Base-by-base conservation (phyloP, 1,140 invertebrate genomes). In the Anoplophora glabripennis region DNA sequence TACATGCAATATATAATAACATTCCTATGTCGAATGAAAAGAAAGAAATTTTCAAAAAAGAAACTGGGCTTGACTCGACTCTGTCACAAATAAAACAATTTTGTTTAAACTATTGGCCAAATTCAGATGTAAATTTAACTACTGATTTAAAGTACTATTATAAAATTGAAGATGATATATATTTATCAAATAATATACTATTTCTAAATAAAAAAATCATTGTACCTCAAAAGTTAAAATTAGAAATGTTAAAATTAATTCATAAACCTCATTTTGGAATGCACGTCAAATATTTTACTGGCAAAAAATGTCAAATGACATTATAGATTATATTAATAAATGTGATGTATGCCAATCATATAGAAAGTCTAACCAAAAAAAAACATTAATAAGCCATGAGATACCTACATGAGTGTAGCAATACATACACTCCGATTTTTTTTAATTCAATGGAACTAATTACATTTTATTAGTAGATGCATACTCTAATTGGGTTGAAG, bases 1-100 rank as follows among this genome's bases (percentile, higher is more conserved):
- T 68, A 35, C 63, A 66, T 54, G 28, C 36, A 4, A 17, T 46
- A 21, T 44, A n/a, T 10, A 56, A 59, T 57, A 33, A 54, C 48
- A 38, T 46, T 61, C 15, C 10, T 14, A 45, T 56, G 21, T 40
- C 18, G n/a, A 45, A 56, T 17, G 37, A 57, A 49, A 45, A 34
- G 12, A 47, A 28, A 47, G 33, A 10, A 10, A 21, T 14, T 45
- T 38, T 28, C 44, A 21, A 12, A 48, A n/a, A 37, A 28, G 40
- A 56, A 46, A 48, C 15, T 57, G 44, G 17, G 12, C 33, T 9
- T 57, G 12, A 41, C 14, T 35, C n/a, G 49, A 51, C 34, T 34
- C 34, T 57, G 18, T 40, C 12, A 48, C 14, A 57, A 42, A 15
- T 51, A 14, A 42, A 57, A 57, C 7, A 14, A n/a, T 57, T 21